Evolutionary conservation across 2,113 vertebrate genomes (phyloP).

Genomic region (Noturus placidus): DNA sequence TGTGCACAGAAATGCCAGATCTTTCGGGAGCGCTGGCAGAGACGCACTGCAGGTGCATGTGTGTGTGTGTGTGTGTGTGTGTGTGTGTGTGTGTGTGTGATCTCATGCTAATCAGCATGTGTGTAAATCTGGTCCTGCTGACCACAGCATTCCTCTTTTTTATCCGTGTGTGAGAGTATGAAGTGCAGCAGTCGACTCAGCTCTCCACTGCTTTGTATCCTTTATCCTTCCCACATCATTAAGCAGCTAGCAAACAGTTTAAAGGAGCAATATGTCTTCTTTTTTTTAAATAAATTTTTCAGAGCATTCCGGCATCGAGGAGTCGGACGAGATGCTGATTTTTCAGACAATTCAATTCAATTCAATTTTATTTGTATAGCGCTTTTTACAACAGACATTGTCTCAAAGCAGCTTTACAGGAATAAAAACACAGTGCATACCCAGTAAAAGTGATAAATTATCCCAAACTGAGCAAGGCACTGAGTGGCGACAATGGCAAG

Average conservation of each 20-base stretch:
- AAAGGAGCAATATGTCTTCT: not conserved
- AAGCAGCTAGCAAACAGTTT: conserved; percentile 20
- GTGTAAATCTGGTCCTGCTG: conserved; percentile 46
- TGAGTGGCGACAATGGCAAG: too few species aligned
- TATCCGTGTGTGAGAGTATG: conserved; percentile 9
- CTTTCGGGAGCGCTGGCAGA: conserved; percentile 21
- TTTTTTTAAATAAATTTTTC: not conserved
- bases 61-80: conserved; percentile 29
- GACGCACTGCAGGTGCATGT: conserved; percentile 33
- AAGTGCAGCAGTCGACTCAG: conserved; percentile 23
- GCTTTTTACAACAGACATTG: too few species aligned
- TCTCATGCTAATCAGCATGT: conserved; percentile 28
- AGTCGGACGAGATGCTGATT: not conserved
- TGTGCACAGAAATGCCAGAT: conserved; percentile 24
- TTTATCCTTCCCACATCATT: conserved; percentile 11
- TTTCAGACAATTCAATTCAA: too few species aligned
- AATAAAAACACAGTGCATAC: too few species aligned
- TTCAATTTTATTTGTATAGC: too few species aligned
- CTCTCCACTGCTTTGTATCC: conserved; percentile 17
- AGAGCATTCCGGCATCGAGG: not conserved
- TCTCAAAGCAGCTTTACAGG: too few species aligned
- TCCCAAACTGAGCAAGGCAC: too few species aligned
- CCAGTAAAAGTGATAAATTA: too few species aligned
- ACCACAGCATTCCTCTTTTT: conserved; percentile 29
- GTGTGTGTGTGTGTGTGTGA: conserved; percentile 9